These are phyloP conservation scores for Calyptomena viridis DNA, from an alignment of 2,113 vertebrate species.

Conservation along the genomic window DNA sequence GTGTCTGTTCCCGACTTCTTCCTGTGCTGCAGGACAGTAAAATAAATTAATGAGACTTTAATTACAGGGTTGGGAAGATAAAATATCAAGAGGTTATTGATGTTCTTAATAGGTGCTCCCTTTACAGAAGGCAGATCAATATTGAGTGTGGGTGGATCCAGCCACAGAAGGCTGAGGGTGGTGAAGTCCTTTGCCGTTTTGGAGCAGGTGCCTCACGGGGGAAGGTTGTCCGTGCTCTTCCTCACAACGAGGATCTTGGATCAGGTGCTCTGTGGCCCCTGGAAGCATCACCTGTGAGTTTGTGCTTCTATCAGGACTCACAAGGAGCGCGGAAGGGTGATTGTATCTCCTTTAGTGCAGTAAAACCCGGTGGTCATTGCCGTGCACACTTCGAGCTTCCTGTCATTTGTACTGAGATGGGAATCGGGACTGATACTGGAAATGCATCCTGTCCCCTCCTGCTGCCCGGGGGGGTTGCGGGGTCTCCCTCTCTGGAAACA, in stretches of 20 bases:
- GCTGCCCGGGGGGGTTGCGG: no score
- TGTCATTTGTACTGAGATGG: neutral
- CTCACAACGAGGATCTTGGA: neutral
- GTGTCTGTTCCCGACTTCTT: neutral
- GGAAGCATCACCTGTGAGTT: neutral
- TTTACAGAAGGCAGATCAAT: neutral
- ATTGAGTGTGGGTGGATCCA: neutral
- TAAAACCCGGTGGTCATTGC: accelerated
- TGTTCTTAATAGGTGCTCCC: neutral
- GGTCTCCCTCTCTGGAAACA: neutral
- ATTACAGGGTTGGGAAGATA: neutral
- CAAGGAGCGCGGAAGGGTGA: neutral
- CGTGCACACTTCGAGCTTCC: neutral
- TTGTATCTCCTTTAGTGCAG: neutral
- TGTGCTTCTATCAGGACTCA: neutral
- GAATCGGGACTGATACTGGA: neutral
- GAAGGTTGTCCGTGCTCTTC: neutral
- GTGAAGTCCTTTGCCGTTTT: neutral
- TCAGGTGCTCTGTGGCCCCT: neutral
- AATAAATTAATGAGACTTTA: neutral
- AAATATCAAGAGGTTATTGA: neutral
- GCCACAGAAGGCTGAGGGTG: neutral
- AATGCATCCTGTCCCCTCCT: neutral
- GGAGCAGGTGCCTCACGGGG: neutral
- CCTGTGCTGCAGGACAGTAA: neutral